Conservation (phyloP, 2,113 vertebrate genomes). For the Saccopteryx bilineata region DNA sequence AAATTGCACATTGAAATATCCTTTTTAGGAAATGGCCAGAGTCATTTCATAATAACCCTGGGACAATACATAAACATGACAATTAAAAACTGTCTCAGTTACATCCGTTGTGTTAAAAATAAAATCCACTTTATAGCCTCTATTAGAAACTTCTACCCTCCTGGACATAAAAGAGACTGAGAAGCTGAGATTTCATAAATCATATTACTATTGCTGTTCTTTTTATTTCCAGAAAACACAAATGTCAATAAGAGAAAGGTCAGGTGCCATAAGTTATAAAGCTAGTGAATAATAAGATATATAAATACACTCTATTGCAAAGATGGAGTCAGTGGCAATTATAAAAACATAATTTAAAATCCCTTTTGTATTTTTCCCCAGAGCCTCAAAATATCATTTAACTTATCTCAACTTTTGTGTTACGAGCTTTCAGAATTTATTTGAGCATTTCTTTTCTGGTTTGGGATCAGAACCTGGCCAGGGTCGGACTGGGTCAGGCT, state of each 20-base stretch:
- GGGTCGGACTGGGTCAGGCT: background rate
- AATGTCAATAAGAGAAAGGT: conserved; percentile 39
- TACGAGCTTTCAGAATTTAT: background rate
- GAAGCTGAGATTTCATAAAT: background rate
- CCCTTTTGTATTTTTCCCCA: background rate
- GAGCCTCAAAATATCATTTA: background rate
- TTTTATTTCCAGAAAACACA: background rate
- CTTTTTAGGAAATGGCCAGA: conserved; percentile 12
- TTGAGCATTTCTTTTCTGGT: background rate
- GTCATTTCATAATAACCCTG: background rate
- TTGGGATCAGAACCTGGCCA: background rate
- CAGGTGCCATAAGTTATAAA: background rate
- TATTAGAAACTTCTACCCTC: background rate
- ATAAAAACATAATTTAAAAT: background rate
- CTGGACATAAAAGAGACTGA: background rate
- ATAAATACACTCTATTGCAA: background rate
- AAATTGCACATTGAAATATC: background rate
- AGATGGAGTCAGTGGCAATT: background rate
- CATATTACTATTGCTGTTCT: background rate
- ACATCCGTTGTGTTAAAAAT: conserved; percentile 1
- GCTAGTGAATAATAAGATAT: background rate
- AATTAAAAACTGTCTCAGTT: background rate
- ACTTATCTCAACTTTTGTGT: background rate
- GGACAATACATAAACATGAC: background rate
- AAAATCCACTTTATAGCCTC: background rate